These are phyloP conservation scores for Pteropus rufus DNA, from an alignment of 2,797 vertebrate species.

Conservation along the genomic window DNA sequence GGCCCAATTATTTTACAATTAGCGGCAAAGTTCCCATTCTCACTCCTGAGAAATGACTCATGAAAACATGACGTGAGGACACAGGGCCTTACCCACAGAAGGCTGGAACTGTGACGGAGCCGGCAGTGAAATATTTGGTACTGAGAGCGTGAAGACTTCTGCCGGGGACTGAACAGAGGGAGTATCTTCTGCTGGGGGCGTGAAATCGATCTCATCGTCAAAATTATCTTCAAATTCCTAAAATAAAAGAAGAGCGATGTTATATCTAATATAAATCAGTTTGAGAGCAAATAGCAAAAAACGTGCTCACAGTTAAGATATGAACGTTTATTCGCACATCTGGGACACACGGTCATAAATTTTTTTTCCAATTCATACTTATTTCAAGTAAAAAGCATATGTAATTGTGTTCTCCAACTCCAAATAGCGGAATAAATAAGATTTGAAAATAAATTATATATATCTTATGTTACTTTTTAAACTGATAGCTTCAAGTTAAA, in stretches of 20 bases:
- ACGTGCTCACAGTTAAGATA: not conserved
- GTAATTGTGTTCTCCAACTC: not conserved
- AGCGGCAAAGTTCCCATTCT: not conserved
- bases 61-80: not conserved
- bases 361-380: not conserved
- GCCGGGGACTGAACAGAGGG: slow-evolving; percentile 95
- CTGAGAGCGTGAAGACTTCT: slow-evolving; percentile 97
- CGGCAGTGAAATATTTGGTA: slow-evolving; percentile 90
- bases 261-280: not conserved
- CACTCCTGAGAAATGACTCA: not conserved
- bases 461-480: not conserved
- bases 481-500: slow-evolving; percentile 9
- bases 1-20: not conserved
- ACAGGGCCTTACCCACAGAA: slow-evolving; percentile 80
- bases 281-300: not conserved
- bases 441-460: not conserved
- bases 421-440: not conserved
- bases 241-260: slow-evolving; percentile 9
- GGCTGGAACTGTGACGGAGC: slow-evolving; percentile 92
- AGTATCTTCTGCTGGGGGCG: slow-evolving; percentile 97
- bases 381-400: not conserved
- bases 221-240: slow-evolving; percentile 99
- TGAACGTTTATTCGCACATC: not conserved
- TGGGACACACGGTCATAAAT: not conserved
- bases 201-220: slow-evolving; percentile 98